Percentiles rank a stretch among this genome's conserved stretches.
Conservation (phyloP, 1,140 invertebrate genomes). For the Diorhabda carinulata region DNA sequence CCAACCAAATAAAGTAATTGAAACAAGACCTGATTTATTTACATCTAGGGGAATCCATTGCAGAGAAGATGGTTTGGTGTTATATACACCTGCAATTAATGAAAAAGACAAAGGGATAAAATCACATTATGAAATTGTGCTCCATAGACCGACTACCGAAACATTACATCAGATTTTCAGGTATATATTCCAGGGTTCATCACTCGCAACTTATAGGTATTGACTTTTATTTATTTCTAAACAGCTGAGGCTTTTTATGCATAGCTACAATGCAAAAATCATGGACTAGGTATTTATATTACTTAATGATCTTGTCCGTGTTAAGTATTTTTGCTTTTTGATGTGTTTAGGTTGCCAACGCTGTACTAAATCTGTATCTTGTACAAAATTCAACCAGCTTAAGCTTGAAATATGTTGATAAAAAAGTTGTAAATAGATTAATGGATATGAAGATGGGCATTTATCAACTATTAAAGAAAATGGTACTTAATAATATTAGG, state of each 20-base stretch:
- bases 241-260: slow-evolving; percentile 47
- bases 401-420: no score
- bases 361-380: no score
- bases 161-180: slow-evolving; percentile 64
- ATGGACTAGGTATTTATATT: no score
- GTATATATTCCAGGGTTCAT: slow-evolving; percentile 44
- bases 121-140: slow-evolving; percentile 64
- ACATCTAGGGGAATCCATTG: slow-evolving; percentile 58
- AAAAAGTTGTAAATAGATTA: no score
- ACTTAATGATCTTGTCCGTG: no score
- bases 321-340: no score
- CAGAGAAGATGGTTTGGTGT: slow-evolving; percentile 65
- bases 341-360: no score
- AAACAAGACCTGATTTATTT: slow-evolving; percentile 64
- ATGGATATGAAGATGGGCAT: no score
- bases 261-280: no score
- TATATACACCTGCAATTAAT: slow-evolving; percentile 59
- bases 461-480: no score
- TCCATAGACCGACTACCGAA: slow-evolving; percentile 65
- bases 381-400: no score
- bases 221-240: slow-evolving; percentile 69
- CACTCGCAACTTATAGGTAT: neutral
- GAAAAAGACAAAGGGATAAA: slow-evolving; percentile 51
- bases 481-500: no score
- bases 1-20: slow-evolving; percentile 59